Conservation (phyloP, 2,113 vertebrate genomes). For the Neomonachus schauinslandi region DNA sequence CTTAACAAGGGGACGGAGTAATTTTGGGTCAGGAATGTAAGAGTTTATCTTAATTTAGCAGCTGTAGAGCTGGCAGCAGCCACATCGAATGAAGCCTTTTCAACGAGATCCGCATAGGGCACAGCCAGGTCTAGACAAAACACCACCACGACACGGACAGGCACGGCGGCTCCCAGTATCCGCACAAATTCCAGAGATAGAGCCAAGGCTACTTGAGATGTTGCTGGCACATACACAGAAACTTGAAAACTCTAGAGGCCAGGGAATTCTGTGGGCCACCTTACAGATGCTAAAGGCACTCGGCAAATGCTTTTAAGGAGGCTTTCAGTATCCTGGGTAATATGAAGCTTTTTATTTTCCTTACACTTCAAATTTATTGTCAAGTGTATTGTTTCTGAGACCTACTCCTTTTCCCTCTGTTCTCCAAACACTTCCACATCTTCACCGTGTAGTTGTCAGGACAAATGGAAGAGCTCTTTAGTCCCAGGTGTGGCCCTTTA, state of each 20-base stretch:
- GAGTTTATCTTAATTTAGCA: slow-evolving; percentile 67
- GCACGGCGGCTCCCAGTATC: not conserved
- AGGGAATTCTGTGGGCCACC: not conserved
- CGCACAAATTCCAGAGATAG: not conserved
- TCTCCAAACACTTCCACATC: not conserved
- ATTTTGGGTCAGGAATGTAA: slow-evolving; percentile 54
- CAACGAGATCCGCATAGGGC: slow-evolving; percentile 3
- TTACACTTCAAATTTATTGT: not conserved
- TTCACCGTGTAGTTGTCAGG: not conserved
- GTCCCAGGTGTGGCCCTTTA: not conserved
- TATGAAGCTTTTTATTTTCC: not conserved
- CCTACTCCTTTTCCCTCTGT: not conserved
- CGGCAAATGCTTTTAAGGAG: not conserved
- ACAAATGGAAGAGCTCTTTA: not conserved
- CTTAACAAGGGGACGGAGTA: not conserved
- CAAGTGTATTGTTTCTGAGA: slow-evolving; percentile 1
- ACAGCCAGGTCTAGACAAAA: slow-evolving; percentile 25
- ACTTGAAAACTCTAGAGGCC: not conserved
- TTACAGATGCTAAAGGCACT: not conserved
- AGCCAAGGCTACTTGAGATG: not conserved
- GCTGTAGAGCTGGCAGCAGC: not conserved
- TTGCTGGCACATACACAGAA: not conserved
- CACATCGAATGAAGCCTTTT: slow-evolving; percentile 10
- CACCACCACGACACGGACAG: not conserved
- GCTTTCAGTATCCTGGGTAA: not conserved